Evolutionary conservation across 2,113 vertebrate species (phyloP).

Genomic region (Odontesthes bonariensis): DNA sequence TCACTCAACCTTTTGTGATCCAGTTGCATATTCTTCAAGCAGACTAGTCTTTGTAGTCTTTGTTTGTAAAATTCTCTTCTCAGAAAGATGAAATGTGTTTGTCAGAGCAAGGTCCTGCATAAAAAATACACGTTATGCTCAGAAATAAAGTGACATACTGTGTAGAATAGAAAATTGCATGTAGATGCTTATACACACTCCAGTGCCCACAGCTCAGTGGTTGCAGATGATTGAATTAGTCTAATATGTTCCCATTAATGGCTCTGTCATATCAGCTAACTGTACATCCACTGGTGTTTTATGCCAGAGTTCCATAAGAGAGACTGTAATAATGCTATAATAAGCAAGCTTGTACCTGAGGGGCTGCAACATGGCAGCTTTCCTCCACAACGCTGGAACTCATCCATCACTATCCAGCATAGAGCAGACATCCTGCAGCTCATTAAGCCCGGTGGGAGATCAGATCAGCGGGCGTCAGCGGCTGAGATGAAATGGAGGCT

Average conservation of each 20-base stretch:
- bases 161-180: not conserved
- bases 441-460: conserved; percentile 57
- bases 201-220: not conserved
- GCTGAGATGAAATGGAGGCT: conserved; percentile 34
- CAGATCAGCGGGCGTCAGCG: conserved; percentile 33
- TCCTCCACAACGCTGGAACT: conserved; percentile 22
- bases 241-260: conserved; percentile 29
- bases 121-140: too few species aligned
- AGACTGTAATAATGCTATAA: conserved; percentile 18
- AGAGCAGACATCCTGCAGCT: conserved; percentile 41
- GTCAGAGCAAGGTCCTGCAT: not conserved
- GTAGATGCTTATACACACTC: not conserved
- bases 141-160: not conserved
- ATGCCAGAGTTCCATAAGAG: conserved; percentile 22
- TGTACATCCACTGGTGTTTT: not conserved
- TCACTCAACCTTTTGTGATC: not conserved
- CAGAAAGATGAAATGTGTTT: not conserved
- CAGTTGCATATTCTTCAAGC: not conserved
- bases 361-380: conserved; percentile 37
- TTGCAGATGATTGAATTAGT: conserved; percentile 13
- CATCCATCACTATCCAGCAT: conserved; percentile 43
- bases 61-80: not conserved
- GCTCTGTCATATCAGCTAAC: conserved; percentile 25
- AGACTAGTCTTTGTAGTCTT: not conserved
- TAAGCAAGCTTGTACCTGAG: conserved; percentile 25